Evolutionary conservation across 2,797 vertebrate genomes (phyloP).

Genomic region (Prunella strophiata): DNA sequence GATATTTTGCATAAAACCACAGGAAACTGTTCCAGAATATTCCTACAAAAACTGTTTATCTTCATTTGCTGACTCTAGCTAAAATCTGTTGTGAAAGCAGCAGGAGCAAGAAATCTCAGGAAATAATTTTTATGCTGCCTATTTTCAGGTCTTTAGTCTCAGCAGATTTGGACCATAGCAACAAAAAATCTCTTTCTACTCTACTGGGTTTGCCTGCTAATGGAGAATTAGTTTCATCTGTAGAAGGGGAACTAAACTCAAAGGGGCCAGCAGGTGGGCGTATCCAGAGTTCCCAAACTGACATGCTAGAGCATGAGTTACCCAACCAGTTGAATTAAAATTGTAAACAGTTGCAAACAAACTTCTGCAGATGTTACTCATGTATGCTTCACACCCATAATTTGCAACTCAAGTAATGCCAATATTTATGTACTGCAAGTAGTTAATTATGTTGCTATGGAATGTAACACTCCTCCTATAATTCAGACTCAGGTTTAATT

Average conservation of each 20-base stretch:
- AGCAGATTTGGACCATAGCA: background rate
- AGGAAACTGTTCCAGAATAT: background rate
- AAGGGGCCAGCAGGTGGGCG: background rate
- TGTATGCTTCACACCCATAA: constrained; percentile 48
- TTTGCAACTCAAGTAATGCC: constrained; percentile 56
- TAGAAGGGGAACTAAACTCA: background rate
- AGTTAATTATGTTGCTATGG: constrained; percentile 20
- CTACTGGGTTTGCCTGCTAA: background rate
- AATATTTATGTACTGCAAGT: constrained; percentile 40
- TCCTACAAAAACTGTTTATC: background rate
- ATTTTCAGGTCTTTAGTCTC: background rate
- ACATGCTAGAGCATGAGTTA: background rate
- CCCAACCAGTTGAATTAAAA: constrained; percentile 39
- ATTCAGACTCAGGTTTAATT: background rate
- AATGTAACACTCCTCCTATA: background rate
- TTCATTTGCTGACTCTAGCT: background rate
- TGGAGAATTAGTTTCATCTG: background rate
- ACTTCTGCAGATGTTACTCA: constrained; percentile 54
- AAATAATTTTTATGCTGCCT: background rate
- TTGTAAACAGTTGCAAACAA: constrained; percentile 34
- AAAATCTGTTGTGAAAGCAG: background rate
- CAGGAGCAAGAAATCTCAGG: background rate
- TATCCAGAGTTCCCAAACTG: background rate
- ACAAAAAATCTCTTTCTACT: background rate
- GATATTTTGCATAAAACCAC: background rate